Percentiles rank a stretch among this genome's conserved stretches.
These are phyloP conservation scores for Chrysochloris asiatica DNA, from an alignment of 2,113 vertebrate genomes.

Conservation along the genomic window DNA sequence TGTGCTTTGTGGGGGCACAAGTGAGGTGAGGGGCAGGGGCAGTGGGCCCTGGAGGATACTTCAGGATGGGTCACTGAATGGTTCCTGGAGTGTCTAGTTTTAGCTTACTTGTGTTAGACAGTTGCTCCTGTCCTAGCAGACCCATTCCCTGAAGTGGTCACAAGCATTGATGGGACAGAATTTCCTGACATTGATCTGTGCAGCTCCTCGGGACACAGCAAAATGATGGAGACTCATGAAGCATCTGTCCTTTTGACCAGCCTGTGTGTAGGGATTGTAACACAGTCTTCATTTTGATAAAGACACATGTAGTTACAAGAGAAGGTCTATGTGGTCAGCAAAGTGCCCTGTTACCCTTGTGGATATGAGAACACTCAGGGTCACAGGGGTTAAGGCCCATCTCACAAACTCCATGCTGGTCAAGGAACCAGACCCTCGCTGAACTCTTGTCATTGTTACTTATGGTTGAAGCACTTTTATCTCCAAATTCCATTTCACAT, in stretches of 20 bases:
- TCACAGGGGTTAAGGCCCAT: too few species aligned
- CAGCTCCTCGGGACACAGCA: not conserved
- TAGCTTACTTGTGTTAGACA: not conserved
- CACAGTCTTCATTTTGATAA: rapidly evolving
- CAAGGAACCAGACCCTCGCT: not conserved
- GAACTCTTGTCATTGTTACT: not conserved
- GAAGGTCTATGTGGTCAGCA: not conserved
- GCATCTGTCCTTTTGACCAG: not conserved
- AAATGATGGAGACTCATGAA: too few species aligned
- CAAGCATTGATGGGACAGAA: not conserved
- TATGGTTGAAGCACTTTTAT: not conserved
- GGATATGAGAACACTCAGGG: not conserved
- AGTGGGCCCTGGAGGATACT: not conserved
- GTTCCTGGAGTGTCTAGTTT: not conserved
- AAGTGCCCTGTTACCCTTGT: not conserved
- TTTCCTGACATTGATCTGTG: not conserved
- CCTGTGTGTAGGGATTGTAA: not conserved
- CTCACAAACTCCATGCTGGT: too few species aligned
- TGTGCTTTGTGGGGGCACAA: rapidly evolving
- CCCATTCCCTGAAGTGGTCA: not conserved
- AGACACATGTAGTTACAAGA: not conserved
- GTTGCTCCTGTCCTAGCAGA: not conserved
- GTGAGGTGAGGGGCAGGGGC: not conserved
- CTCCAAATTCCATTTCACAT: not conserved
- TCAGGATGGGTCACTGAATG: too few species aligned